phyloP scores from a whole-genome alignment of 1,140 invertebrate species.

The Eumaeus atala region DNA sequence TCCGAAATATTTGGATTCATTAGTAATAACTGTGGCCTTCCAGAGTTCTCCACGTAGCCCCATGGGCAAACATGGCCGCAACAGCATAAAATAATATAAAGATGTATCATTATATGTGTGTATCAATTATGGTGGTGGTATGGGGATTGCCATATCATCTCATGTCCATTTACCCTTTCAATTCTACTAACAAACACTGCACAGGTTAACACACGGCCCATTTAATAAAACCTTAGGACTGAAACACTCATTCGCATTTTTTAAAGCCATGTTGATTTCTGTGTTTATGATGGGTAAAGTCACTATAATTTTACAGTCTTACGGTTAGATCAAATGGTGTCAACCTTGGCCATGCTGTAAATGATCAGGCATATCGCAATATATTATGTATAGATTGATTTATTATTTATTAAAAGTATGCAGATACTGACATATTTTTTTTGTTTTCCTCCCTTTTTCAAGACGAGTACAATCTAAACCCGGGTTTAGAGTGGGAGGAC shows the following conservation, averaged over 20 bases:
- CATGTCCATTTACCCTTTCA: conserved; percentile 63
- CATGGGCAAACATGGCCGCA: conserved; percentile 41
- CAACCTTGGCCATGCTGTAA: conserved; percentile 57
- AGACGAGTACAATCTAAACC: conserved; percentile 99
- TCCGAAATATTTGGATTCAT: conserved; percentile 44
- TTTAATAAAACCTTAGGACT: conserved; percentile 44
- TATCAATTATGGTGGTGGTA: conserved; percentile 65
- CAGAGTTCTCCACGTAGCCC: conserved; percentile 74
- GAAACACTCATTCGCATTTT: conserved; percentile 17
- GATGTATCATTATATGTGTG: conserved; percentile 51
- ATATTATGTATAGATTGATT: conserved; percentile 60
- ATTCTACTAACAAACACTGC: conserved; percentile 63
- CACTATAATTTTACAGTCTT: conserved; percentile 27
- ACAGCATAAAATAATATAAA: conserved; percentile 30
- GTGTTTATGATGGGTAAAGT: neutral
- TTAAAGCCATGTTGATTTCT: neutral
- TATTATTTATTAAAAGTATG: conserved; percentile 55
- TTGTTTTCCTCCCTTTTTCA: conserved; percentile 87
- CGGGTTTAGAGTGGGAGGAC: conserved; percentile 99
- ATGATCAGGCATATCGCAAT: conserved; percentile 59
- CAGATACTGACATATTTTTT: conserved; percentile 77
- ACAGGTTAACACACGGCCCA: conserved; percentile 61
- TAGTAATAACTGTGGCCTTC: conserved; percentile 62
- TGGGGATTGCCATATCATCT: conserved; percentile 66
- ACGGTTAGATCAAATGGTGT: conserved; percentile 41